Evolutionary conservation across 2,888 invertebrate genomes (phyloP).

Genomic region (Lepidocyrtoides sp.): DNA sequence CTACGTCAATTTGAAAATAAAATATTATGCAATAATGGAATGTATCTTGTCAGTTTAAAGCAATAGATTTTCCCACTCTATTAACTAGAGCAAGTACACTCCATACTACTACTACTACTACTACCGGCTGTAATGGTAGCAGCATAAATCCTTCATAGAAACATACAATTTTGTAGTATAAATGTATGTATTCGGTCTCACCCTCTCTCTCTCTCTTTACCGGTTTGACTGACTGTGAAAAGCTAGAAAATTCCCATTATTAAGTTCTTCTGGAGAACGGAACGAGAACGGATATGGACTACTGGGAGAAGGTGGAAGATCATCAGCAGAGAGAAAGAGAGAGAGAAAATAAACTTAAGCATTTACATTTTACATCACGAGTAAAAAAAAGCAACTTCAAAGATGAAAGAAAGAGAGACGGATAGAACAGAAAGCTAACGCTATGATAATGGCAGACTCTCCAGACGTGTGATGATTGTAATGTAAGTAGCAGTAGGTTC

Average conservation of each 20-base stretch:
- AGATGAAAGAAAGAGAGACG: not conserved
- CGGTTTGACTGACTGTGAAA: not conserved
- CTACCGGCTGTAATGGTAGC: not conserved
- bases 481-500: not conserved
- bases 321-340: no score
- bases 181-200: no score
- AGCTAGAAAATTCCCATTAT: conserved; percentile 40
- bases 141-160: conserved; percentile 38
- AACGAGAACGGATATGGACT: conserved; percentile 43
- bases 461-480: not conserved
- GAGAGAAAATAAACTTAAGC: conserved; percentile 3
- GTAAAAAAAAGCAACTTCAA: conserved; percentile 50
- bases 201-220: no score
- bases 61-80: not conserved
- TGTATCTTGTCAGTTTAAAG: not conserved
- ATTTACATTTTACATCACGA: conserved; percentile 5
- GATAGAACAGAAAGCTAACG: conserved; percentile 15
- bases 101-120: no score
- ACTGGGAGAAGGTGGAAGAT: conserved; percentile 43
- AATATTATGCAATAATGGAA: conserved; percentile 29
- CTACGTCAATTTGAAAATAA: conserved; percentile 41
- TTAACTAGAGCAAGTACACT: not conserved
- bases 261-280: conserved; percentile 40
- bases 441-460: conserved; percentile 17
- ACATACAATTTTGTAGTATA: not conserved